Conservation (phyloP, 2,113 vertebrate genomes). For the Sciurus niger region DNA sequence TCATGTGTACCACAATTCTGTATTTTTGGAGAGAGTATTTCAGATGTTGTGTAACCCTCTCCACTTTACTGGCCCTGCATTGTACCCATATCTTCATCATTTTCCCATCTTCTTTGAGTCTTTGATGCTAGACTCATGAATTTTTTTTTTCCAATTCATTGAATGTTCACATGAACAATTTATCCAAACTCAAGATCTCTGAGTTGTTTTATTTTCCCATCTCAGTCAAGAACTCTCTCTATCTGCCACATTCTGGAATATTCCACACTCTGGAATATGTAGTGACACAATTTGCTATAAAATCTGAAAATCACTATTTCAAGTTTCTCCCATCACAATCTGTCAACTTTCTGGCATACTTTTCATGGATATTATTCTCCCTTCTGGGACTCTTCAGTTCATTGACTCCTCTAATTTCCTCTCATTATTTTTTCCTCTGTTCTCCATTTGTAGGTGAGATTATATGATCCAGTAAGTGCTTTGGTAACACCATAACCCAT, state of each 20-base stretch:
- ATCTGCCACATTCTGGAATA: not conserved
- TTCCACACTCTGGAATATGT: not conserved
- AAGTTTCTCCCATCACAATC: not conserved
- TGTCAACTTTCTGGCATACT: not conserved
- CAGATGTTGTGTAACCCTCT: not conserved
- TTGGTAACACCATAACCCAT: not conserved
- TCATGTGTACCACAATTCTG: not conserved
- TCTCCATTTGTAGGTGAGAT: not conserved
- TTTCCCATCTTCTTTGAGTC: not conserved
- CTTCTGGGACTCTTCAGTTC: not conserved
- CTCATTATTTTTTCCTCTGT: not conserved
- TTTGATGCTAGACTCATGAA: not conserved
- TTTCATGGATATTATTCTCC: not conserved
- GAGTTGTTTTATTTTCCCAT: not conserved
- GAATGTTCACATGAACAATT: not conserved
- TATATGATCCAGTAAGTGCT: not conserved
- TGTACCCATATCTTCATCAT: not conserved
- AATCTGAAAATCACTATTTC: not conserved
- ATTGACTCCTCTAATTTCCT: not conserved
- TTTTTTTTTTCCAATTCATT: slow-evolving; percentile 30
- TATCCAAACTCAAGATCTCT: not conserved
- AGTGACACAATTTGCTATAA: not conserved
- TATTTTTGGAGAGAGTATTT: not conserved
- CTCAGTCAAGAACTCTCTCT: not conserved
- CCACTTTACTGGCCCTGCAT: not conserved